phyloP scores from a whole-genome alignment of 35 echinoderm and acorn worm species.

The Strongylocentrotus purpuratus region DNA sequence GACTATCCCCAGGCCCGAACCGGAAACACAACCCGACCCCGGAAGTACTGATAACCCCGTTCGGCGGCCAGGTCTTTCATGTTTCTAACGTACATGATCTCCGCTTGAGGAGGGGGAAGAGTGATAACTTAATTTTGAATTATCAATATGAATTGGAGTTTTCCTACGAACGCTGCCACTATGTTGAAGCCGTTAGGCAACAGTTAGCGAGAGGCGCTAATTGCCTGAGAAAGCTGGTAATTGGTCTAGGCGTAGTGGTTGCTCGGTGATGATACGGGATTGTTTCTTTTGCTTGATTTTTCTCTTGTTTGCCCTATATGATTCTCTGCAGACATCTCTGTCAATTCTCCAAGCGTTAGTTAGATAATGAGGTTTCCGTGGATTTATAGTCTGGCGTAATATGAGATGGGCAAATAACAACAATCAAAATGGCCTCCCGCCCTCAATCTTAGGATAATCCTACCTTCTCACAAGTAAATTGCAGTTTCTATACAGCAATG shows the following conservation, averaged over 20 bases:
- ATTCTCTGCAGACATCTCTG: neutral
- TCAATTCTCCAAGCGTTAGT: neutral
- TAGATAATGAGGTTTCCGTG: neutral
- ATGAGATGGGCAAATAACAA: too few species aligned
- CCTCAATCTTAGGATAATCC: too few species aligned
- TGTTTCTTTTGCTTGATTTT: neutral
- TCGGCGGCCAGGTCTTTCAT: neutral
- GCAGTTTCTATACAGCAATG: too few species aligned
- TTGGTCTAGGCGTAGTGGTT: neutral
- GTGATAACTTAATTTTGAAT: constrained; percentile 12
- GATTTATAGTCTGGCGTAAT: neutral
- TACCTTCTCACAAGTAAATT: too few species aligned
- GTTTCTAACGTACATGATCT: neutral
- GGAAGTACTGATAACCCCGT: constrained; percentile 1
- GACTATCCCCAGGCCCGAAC: neutral
- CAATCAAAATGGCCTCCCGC: too few species aligned
- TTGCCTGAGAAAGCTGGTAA: neutral
- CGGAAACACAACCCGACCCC: neutral
- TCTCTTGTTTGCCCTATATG: neutral
- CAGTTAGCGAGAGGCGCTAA: neutral
- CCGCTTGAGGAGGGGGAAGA: neutral
- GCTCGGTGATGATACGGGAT: neutral
- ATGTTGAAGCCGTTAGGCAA: neutral
- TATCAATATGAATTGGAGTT: neutral
- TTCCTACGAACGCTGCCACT: neutral